A percentile compares a stretch with the other conserved stretches of the same genome.
Evolutionary conservation across 1,140 invertebrate genomes (phyloP).

Genomic region (Arctopsyche grandis): DNA sequence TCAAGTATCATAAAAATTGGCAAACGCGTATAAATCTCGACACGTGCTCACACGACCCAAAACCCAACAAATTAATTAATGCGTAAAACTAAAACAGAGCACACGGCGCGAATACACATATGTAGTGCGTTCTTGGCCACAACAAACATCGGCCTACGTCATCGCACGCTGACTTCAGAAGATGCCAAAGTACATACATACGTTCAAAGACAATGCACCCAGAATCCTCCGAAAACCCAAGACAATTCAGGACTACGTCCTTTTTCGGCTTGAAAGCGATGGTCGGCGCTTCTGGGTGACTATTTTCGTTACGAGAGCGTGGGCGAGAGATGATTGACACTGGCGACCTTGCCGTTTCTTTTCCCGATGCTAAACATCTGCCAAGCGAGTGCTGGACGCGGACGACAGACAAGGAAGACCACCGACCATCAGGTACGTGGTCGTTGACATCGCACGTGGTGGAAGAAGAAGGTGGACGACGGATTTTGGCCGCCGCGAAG

Average conservation of each 20-base stretch:
- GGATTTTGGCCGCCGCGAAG: neutral
- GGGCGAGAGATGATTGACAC: conserved; percentile 24
- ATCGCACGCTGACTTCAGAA: no score
- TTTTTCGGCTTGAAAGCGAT: conserved; percentile 1
- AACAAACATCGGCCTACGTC: no score
- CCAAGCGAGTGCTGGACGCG: neutral
- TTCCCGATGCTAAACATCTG: neutral
- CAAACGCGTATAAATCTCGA: no score
- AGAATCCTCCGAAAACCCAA: no score
- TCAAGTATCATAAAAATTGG: no score
- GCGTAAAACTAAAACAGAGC: no score
- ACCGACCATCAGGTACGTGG: neutral
- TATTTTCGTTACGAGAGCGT: neutral
- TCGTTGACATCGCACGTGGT: conserved; percentile 26
- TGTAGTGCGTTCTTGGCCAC: no score
- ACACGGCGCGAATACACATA: no score
- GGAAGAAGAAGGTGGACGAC: neutral
- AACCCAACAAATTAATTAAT: no score
- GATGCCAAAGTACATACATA: no score
- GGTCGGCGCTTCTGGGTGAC: neutral
- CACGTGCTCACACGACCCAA: no score
- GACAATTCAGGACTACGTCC: neutral
- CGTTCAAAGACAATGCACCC: neutral
- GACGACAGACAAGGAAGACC: neutral
- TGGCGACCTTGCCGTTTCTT: conserved; percentile 31